Base-by-base conservation (phyloP, 1,140 invertebrate species). In the Metopolophium dirhodum region DNA sequence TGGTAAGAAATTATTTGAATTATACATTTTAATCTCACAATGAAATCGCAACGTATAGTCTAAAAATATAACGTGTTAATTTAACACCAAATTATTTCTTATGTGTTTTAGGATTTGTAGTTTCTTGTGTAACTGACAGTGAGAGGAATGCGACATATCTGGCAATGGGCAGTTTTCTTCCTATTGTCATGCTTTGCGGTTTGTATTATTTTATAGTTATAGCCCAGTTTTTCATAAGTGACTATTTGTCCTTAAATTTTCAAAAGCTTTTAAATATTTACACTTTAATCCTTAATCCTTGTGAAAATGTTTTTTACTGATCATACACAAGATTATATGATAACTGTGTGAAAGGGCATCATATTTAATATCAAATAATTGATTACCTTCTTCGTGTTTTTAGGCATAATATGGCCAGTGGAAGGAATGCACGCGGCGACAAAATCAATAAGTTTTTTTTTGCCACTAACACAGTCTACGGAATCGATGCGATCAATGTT, bases 121-220 rank as follows among this genome's bases (percentile, higher is more conserved):
- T 99, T 94, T 99, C 98, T 14, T 97, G 98, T 22, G 96, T 98
- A 51, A 98, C 98, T 95, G 98, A 98, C 94, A 96, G 98, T 94
- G 98, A 99, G 95, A 97, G 98, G 94, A 98, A 98, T 95, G 98
- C 98, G 30, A 99, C 99, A 94, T 98, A 99, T 95, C 95, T 99
- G 92, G 98, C 98, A 8, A 96, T 99, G 23, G 98, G 98, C 87
- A 98, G 98, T 94, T 99, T 99, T 95, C 99, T 99, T 95, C 98
- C 98, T 8, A 98, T 98, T 77, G 96, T 99, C 41, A 96, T 99
- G 94, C 96, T 99, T 11, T 98, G 98, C 94, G 97, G 96, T 96
- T 95, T 94, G 95, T 95, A 94, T 89, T 57, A 41, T 61, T 41
- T 85, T 54, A 41, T 89, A n/a, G 30, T 18, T 30, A 45, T 1